Conservation (phyloP, 2,888 invertebrate genomes). For the Cantharis flavilabris region DNA sequence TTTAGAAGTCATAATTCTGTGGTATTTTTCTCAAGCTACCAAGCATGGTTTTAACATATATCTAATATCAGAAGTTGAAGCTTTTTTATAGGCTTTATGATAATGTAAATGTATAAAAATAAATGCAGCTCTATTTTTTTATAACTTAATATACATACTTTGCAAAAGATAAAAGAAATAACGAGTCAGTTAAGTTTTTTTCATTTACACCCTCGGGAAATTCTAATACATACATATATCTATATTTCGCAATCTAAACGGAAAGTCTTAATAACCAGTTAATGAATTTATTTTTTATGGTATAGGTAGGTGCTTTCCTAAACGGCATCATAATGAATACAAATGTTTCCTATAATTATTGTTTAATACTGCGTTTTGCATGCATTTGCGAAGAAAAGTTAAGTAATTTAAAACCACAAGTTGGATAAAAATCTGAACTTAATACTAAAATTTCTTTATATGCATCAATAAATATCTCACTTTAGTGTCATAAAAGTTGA, state of each 20-base stretch:
- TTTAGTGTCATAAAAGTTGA: constrained; percentile 47
- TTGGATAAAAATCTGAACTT: constrained; percentile 38
- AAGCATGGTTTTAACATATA: neutral
- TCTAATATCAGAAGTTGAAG: neutral
- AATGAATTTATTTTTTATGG: neutral
- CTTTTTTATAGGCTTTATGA: constrained; percentile 10
- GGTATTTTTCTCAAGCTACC: constrained; percentile 19
- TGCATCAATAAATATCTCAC: constrained; percentile 46
- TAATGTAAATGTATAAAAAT: constrained; percentile 20
- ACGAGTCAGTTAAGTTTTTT: neutral
- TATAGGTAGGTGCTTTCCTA: neutral
- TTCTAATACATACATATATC: neutral
- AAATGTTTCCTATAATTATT: neutral
- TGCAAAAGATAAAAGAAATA: neutral
- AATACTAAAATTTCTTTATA: constrained; percentile 45
- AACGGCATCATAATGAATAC: neutral
- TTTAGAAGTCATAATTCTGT: constrained; percentile 32
- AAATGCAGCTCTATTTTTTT: constrained; percentile 9
- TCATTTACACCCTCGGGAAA: neutral
- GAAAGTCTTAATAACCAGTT: neutral
- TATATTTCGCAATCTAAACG: neutral
- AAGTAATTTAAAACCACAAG: constrained; percentile 31
- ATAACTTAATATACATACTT: neutral
- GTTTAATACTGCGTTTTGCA: neutral
- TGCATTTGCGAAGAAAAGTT: constrained; percentile 5